A percentile compares a stretch with the other conserved stretches of the same genome.
phyloP scores from a whole-genome alignment of 2,113 vertebrate species.

The Blennius ocellaris region DNA sequence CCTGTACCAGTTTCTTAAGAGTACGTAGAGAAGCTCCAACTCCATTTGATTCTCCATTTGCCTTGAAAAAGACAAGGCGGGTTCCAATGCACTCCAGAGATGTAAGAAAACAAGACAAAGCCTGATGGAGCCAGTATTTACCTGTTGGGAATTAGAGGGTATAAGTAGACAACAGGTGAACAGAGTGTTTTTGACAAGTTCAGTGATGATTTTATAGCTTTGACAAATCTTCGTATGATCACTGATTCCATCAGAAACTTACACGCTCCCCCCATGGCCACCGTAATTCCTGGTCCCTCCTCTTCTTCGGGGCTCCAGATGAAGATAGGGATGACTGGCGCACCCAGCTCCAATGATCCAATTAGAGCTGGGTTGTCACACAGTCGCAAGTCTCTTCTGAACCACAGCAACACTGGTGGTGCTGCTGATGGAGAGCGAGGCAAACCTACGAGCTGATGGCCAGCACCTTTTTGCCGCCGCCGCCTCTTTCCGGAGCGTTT shows the following conservation, averaged over 20 bases:
- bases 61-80: conserved; percentile 64
- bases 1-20: conserved; percentile 63
- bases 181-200: too few species aligned
- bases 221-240: neutral
- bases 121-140: conserved; percentile 84
- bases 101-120: conserved; percentile 64
- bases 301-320: conserved; percentile 82
- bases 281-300: conserved; percentile 77
- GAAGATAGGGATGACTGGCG: conserved; percentile 79
- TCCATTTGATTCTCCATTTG: conserved; percentile 6
- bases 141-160: conserved; percentile 44
- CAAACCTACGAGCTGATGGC: conserved; percentile 63
- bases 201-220: neutral
- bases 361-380: conserved; percentile 81
- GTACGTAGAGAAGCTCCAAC: conserved; percentile 53
- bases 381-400: conserved; percentile 79
- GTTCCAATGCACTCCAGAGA: conserved; percentile 77
- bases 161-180: neutral
- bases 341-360: conserved; percentile 72
- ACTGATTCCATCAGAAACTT: conserved; percentile 40
- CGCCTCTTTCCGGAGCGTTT: conserved; percentile 67
- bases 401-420: conserved; percentile 76
- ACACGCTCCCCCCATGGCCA: conserved; percentile 80
- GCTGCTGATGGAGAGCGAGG: conserved; percentile 52
- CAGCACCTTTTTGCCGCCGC: conserved; percentile 51